Evolutionary conservation across 2,113 vertebrate genomes (phyloP), one percentile per base, ranked within the genome.

Genomic region (Lota lota): DNA sequence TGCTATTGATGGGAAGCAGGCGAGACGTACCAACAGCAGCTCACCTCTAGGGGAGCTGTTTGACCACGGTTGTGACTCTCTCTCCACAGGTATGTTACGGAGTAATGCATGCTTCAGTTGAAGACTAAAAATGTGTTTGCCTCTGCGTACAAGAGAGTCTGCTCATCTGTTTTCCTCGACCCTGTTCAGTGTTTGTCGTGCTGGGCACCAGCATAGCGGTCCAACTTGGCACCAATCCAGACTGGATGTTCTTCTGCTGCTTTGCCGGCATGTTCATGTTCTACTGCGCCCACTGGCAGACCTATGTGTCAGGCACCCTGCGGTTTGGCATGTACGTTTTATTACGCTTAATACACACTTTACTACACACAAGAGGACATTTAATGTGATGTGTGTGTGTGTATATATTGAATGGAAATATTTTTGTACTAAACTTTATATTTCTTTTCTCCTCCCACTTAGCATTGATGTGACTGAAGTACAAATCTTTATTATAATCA

Each of bases 381-480:
- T 47, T 12, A 47, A 47, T 47, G 40, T 4, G 28, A 33, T 33
- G 28, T 33, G 28, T 33, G 24, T 24, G 24, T 33, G 28, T 33
- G 28, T 33, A 6, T 33, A 6, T 33, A 4, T 33, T 33, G 4
- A 33, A 2, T 33, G 4, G 28, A 33, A 33, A 47, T 11, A 47
- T 11, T n/a, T 56, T 56, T 56, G 1, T 56, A 56, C 1, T 56
- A 14, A 18, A 1, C 14, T 56, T 56, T 1, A 17, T 56, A 12
- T 3, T 53, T 18, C 87, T 91, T 86, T 94, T 77, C 19, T 83
- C 81, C 78, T 81, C 88, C 87, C 92, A 86, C 92, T 94, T 94
- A 99, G 97, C 93, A 98, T 99, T 94, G 97, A 99, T 93, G 96
- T 99, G 93, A 99, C 97, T 88, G 97, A 99, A 91, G 97, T 98